Evolutionary conservation across 1,140 invertebrate species (phyloP), one percentile per base, ranked within the genome.

Genomic region (Ladona fulva): DNA sequence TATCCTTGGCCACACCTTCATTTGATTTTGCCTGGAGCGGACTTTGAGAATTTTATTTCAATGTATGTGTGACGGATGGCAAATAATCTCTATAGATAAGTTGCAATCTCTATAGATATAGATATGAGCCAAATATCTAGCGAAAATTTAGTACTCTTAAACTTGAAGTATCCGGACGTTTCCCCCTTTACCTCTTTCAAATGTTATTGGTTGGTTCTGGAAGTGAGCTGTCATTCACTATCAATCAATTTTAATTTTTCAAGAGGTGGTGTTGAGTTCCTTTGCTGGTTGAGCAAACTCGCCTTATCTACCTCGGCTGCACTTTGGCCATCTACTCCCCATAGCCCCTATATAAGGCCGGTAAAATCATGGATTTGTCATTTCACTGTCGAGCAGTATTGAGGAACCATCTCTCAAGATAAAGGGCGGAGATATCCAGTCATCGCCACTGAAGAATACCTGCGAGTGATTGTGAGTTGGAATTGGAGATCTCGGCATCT

Each of bases 401-500:
- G 12, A 22, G 52, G 14, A 16, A 66, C 1, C 16, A 19, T 22
- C 52, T 66, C 3, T 66, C 1, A 12, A 16, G 5, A 66, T 1
- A 37, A 22, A 12, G 12, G 52, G 5, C 3, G 52, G 52, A n/a
- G n/a, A n/a, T n/a, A n/a, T n/a, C n/a, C n/a, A n/a, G 52, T 66
- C 52, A 66, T 66, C 1, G 3, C 12, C 52, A 19, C 3, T 12
- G 52, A 66, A 16, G 16, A 66, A 22, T 12, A 66, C n/a, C 52
- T 22, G 12, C 12, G 52, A 66, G 52, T 22, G 52, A 19, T 12
- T 66, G 52, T 16, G 81, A 85, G 89, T 88, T 89, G 89, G 88
- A 90, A 88, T 86, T 86, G 87, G 84, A 82, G 88, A 87, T 89
- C 88, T 88, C 82, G 84, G 85, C 88, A 89, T 81, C 78, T 80